Percentiles rank a stretch among this genome's conserved stretches.
Evolutionary conservation across 1,140 invertebrate species (phyloP).

Genomic region (Aphaenogaster floridana): DNA sequence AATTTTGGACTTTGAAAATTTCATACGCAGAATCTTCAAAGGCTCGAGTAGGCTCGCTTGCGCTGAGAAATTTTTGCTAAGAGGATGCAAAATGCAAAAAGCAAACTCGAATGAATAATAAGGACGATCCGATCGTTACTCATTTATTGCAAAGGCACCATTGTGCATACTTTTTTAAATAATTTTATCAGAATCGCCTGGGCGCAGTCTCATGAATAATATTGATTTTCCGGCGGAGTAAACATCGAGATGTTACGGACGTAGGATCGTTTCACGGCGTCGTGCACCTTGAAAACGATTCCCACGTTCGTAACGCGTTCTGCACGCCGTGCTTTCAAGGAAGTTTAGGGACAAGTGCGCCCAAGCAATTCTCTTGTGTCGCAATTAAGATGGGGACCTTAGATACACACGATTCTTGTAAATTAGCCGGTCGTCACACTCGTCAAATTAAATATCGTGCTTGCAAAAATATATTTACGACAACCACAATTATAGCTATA

Average conservation of each 20-base stretch:
- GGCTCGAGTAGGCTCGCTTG: background rate
- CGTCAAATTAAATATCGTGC: background rate
- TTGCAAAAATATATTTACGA: background rate
- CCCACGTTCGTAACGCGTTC: constrained; percentile 77
- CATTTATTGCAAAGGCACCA: constrained; percentile 1
- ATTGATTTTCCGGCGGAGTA: constrained; percentile 77
- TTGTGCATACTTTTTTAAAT: background rate
- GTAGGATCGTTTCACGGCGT: constrained; percentile 72
- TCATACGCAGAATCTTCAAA: too few relatives aligned
- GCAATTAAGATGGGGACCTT: constrained; percentile 34
- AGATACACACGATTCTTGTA: constrained; percentile 1
- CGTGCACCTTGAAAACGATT: constrained; percentile 74
- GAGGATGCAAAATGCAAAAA: background rate
- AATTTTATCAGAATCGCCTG: constrained; percentile 38
- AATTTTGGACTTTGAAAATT: too few relatives aligned
- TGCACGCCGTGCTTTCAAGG: constrained; percentile 62
- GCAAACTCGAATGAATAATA: background rate
- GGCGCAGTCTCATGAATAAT: constrained; percentile 69
- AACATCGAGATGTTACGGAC: constrained; percentile 72
- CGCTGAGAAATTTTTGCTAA: background rate
- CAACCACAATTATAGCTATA: background rate
- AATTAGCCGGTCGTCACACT: background rate
- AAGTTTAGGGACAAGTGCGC: constrained; percentile 63
- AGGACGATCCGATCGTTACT: background rate
- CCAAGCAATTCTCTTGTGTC: constrained; percentile 45